Evolutionary conservation across 2,797 vertebrate genomes (phyloP).

Genomic region (Oreochromis mossambicus): DNA sequence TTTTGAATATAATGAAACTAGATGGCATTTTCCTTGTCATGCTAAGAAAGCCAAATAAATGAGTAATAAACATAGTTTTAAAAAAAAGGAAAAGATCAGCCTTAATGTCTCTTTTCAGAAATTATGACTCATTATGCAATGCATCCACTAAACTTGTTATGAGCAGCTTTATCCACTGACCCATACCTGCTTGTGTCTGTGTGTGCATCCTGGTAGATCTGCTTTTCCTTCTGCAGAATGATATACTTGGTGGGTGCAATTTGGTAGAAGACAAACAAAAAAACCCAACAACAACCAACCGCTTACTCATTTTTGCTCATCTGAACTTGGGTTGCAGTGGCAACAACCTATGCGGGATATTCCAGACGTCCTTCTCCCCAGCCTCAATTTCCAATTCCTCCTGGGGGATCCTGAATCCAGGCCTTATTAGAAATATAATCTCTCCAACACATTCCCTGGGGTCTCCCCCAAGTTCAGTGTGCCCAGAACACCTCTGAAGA

Average conservation of each 20-base stretch:
- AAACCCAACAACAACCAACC: fast-evolving
- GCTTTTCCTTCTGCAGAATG: neutral
- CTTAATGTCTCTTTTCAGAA: neutral
- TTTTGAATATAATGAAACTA: neutral
- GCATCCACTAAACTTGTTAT: neutral
- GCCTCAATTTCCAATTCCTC: neutral
- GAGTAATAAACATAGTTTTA: neutral
- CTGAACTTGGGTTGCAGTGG: neutral
- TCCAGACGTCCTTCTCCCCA: neutral
- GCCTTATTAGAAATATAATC: neutral
- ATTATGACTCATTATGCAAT: neutral
- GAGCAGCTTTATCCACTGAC: neutral
- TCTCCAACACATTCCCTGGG: neutral
- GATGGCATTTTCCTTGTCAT: neutral
- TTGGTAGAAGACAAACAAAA: neutral
- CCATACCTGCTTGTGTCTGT: neutral
- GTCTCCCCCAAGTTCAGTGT: neutral
- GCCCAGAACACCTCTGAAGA: neutral
- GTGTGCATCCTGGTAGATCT: neutral
- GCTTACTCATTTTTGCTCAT: neutral
- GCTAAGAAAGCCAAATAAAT: neutral
- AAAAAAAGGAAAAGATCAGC: neutral
- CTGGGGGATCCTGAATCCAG: neutral
- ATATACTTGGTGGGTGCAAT: neutral
- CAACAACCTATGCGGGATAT: neutral